A percentile compares a stretch with the other conserved stretches of the same genome.
Evolutionary conservation across 2,797 vertebrate genomes (phyloP).

Genomic region (Rhabdomys pumilio): DNA sequence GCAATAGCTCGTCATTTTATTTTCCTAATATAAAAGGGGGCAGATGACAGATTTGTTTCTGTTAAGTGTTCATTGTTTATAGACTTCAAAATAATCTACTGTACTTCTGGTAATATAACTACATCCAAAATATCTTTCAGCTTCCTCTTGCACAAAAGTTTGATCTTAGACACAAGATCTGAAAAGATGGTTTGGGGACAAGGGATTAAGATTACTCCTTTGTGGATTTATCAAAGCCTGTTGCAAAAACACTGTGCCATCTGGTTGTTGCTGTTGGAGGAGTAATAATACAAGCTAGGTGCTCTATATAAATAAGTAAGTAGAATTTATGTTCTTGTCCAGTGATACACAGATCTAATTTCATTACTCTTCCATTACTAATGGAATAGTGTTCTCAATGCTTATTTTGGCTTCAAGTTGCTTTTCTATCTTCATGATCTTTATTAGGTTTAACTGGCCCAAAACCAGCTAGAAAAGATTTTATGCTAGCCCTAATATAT

Average conservation of each 20-base stretch:
- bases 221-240: slow-evolving; percentile 65
- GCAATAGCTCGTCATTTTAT: neutral
- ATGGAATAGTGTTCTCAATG: slow-evolving; percentile 50
- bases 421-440: slow-evolving; percentile 60
- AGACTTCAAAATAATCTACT: slow-evolving; percentile 20
- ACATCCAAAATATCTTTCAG: slow-evolving; percentile 56
- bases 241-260: slow-evolving; percentile 60
- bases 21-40: slow-evolving; percentile 51
- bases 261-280: slow-evolving; percentile 53
- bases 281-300: neutral
- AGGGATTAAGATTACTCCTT: slow-evolving; percentile 47
- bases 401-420: slow-evolving; percentile 69
- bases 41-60: slow-evolving; percentile 51
- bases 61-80: neutral
- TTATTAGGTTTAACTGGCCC: slow-evolving; percentile 61
- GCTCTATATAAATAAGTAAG: slow-evolving; percentile 68
- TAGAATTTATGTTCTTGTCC: slow-evolving; percentile 57
- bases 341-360: slow-evolving; percentile 56
- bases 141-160: slow-evolving; percentile 44
- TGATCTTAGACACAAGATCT: slow-evolving; percentile 63
- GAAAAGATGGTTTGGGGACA: slow-evolving; percentile 44
- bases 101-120: neutral
- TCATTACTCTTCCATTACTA: slow-evolving; percentile 47
- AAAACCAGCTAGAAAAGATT: slow-evolving; percentile 55
- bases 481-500: neutral